These are phyloP conservation scores for Phataginus tricuspis DNA, from an alignment of 2,797 vertebrate genomes.

Conservation along the genomic window DNA sequence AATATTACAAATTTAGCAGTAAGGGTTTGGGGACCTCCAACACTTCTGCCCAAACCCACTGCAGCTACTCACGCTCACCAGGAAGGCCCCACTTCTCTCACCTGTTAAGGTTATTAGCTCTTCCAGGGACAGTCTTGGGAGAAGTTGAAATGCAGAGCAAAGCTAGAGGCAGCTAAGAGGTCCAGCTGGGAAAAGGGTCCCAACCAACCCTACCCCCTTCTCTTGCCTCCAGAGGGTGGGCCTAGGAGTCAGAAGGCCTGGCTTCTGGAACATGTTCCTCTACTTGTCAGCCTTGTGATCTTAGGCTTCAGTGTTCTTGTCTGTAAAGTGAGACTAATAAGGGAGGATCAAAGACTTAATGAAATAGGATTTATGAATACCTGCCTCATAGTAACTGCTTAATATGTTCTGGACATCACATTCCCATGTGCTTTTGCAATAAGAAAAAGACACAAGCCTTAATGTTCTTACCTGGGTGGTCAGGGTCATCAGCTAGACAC, in stretches of 20 bases:
- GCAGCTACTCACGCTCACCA: not conserved
- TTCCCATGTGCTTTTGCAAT: not conserved
- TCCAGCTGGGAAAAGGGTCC: not conserved
- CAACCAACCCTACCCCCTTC: accelerated
- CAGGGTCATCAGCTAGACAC: not conserved
- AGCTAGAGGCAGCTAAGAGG: not conserved
- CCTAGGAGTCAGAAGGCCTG: not conserved
- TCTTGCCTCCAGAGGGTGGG: not conserved
- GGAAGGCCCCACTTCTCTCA: not conserved
- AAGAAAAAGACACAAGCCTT: not conserved
- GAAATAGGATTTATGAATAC: not conserved
- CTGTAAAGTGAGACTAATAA: not conserved
- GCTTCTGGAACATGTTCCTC: not conserved
- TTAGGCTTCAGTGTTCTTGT: not conserved
- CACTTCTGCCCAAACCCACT: not conserved
- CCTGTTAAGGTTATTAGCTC: not conserved
- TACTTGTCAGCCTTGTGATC: not conserved
- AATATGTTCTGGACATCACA: not conserved
- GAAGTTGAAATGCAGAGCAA: not conserved
- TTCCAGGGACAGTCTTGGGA: no score
- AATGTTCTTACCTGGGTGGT: not conserved
- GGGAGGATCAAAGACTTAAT: not conserved
- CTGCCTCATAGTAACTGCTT: not conserved
- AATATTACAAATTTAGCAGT: not conserved
- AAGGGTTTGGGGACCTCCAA: not conserved